Base-by-base conservation (phyloP, 2,797 vertebrate species). In the Tenualosa ilisha region DNA sequence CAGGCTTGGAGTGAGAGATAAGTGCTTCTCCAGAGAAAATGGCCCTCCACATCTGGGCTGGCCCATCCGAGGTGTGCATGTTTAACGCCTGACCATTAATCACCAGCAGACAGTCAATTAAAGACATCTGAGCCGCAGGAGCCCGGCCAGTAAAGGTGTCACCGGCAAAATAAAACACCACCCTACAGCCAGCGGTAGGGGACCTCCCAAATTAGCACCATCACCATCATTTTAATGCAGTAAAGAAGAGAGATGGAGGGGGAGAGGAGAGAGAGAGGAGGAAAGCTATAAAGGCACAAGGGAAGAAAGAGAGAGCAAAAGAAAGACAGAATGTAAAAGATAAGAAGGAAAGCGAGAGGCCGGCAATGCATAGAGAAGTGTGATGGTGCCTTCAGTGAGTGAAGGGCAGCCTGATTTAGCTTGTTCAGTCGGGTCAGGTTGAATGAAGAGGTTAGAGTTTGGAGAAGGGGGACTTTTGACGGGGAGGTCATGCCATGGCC, bases 1-100 rank as follows among this genome's bases (percentile, higher is more conserved):
- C 88, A 90, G 92, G 93, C 93, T 93, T 91, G 91, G 92, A 92
- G 93, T 91, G 92, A 92, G 92, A 94, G 93, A 94, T 96, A 96
- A 95, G 94, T 94, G 95, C 94, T 94, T 94, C 95, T 96, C 95
- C 91, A 94, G 95, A 96, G 95, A 96, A 94, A 95, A 94, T 93
- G 93, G 91, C 92, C 90, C 89, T 92, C 88, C 88, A 92, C 91
- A 94, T 94, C 93, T 93, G 94, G 93, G 91, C 93, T 91, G 93
- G 92, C 92, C 93, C 92, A 93, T 94, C 92, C 89, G 84, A 91
- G 84, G 94, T 85, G 91, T 92, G 92, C 93, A 94, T 94, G 93
- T 94, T 95, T 94, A 96, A 94, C 92, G 93, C 92, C 92, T 94
- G 92, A 93, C 93, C 95, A 96, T 96, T 96, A 95, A 96, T 96